These are phyloP conservation scores for Bombus turneri DNA, from an alignment of 1,140 invertebrate genomes.

Conservation along the genomic window DNA sequence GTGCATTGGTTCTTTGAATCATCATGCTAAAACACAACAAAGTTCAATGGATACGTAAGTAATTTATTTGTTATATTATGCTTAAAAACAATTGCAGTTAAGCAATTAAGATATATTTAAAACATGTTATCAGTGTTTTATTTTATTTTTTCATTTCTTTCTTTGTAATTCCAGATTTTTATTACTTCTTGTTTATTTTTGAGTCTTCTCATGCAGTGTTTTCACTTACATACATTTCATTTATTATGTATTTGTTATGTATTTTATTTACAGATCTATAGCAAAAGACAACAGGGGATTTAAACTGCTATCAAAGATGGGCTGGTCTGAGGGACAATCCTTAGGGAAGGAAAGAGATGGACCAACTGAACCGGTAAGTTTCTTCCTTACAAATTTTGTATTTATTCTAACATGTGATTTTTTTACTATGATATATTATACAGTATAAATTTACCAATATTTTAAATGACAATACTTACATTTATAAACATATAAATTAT, in stretches of 20 bases:
- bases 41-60: slow-evolving; percentile 90
- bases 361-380: slow-evolving; percentile 90
- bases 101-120: no score
- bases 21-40: slow-evolving; percentile 90
- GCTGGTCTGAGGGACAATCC: slow-evolving; percentile 93
- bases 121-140: background rate
- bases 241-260: background rate
- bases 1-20: slow-evolving; percentile 91
- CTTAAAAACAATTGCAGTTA: background rate
- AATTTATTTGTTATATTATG: background rate
- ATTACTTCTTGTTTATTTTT: background rate
- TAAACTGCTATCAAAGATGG: slow-evolving; percentile 94
- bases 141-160: background rate
- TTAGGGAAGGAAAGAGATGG: slow-evolving; percentile 90
- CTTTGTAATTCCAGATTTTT: background rate
- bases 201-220: background rate
- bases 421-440: no score
- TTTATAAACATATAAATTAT: no score
- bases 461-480: no score
- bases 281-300: slow-evolving; percentile 93
- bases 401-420: background rate
- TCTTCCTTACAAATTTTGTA: background rate
- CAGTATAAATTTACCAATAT: no score
- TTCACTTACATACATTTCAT: background rate
- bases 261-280: slow-evolving; percentile 85